Evolutionary conservation across 2,888 invertebrate species (phyloP), one percentile per base, ranked within the genome.

Genomic region (Platypus cylindrus): DNA sequence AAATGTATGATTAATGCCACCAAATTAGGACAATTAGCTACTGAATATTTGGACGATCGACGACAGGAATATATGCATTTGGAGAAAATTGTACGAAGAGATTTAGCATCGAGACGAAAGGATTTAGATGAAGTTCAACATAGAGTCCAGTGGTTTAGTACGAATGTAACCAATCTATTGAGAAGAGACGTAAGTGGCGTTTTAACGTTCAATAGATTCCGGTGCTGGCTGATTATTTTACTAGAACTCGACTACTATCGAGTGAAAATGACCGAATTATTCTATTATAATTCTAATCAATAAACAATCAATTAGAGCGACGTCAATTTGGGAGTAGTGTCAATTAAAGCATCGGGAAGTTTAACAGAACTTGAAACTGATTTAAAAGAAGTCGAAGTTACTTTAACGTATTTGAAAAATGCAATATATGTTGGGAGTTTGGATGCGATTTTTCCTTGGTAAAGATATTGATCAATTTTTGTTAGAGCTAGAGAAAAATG

Each of bases 1-100:
- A 68, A 68, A 48, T 69, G 76, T 40, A 63, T 78, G 46, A 65
- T 74, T 54, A 70, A 68, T 14, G 71, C 75, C 1, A 75, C 73
- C 0, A 66, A 71, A 48, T 68, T 78, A 63, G 77, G 78, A 0
- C 77, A 78, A 49, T 56, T 76, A 1, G 76, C 75, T 1, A 68
- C 71, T 46, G 77, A 78, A 51, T 74, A 77, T 51, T 58, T 76
- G 16, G 73, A 76, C 33, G 74, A 77, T 44, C 62, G 73, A 32
- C 70, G 70, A 41, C 66, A 65, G 30, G 73, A 73, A 46, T 78
- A 71, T 50, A 67, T 66, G 46, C 64, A 63, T 31, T 51, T 77
- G 41, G 71, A 75, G 45, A 62, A 62, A 31, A 66, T 69, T 34
- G 71, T 78, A 26, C 73, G 73, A 56, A 60, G 59, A 3, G 75